Conservation (phyloP, 2,113 vertebrate species). For the Microtus ochrogaster region DNA sequence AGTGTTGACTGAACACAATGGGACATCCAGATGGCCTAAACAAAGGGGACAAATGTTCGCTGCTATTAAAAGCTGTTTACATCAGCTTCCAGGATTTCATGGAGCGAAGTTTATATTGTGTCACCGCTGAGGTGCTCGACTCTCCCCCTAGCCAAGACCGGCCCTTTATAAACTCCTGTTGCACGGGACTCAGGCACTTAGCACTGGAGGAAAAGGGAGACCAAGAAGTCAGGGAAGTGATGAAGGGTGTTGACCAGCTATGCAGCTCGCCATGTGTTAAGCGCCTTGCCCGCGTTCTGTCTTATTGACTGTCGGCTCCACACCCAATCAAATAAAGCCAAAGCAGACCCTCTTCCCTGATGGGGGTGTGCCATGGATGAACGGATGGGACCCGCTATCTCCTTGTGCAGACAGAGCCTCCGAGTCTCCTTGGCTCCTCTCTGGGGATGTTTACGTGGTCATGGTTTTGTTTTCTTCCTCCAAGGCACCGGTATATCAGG, state of each 20-base stretch:
- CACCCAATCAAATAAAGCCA: fast-evolving
- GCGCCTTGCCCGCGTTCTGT: constrained; percentile 60
- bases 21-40: constrained; percentile 94
- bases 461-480: constrained; percentile 56
- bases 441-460: fast-evolving
- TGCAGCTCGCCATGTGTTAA: constrained; percentile 47
- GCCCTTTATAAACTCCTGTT: constrained; percentile 82
- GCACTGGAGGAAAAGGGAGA: constrained; percentile 40
- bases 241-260: constrained; percentile 54
- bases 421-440: fast-evolving
- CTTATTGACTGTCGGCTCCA: neutral
- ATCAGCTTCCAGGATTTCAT: constrained; percentile 92
- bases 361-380: fast-evolving
- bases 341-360: fast-evolving
- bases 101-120: constrained; percentile 88
- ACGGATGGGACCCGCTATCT: fast-evolving
- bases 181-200: constrained; percentile 41
- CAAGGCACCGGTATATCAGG: neutral
- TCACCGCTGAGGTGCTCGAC: constrained; percentile 82
- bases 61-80: constrained; percentile 95
- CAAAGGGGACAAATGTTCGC: constrained; percentile 89
- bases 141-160: constrained; percentile 12
- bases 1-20: constrained; percentile 89
- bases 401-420: constrained; percentile 36
- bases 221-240: constrained; percentile 51